Conservation (phyloP, 2,113 vertebrate genomes). For the Passer montanus region DNA sequence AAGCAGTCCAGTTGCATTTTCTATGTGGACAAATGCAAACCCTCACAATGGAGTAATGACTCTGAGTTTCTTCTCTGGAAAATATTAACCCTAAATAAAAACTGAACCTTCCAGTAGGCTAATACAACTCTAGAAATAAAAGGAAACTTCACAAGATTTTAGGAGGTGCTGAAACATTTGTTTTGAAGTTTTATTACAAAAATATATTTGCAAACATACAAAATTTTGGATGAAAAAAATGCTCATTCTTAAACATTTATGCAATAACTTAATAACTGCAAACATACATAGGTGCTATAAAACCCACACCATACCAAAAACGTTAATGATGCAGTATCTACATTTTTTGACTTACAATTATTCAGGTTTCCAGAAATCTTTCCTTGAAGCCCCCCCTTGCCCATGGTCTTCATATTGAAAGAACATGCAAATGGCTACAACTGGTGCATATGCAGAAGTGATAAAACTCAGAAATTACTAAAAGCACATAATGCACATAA, state of each 20-base stretch:
- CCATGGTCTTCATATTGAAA: not conserved
- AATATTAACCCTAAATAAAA: not conserved
- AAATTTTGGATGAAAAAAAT: constrained; percentile 83
- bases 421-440: constrained; percentile 44
- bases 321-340: constrained; percentile 70
- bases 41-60: not conserved
- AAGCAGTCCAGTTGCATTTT: not conserved
- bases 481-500: constrained; percentile 31
- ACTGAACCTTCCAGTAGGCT: not conserved
- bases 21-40: not conserved
- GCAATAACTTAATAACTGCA: constrained; percentile 84
- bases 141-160: constrained; percentile 29
- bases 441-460: constrained; percentile 37
- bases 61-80: not conserved
- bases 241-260: constrained; percentile 79
- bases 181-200: constrained; percentile 86
- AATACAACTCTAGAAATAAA: constrained; percentile 7
- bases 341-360: constrained; percentile 42
- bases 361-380: constrained; percentile 19
- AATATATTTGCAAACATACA: constrained; percentile 86
- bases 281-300: constrained; percentile 80
- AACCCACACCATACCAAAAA: constrained; percentile 75
- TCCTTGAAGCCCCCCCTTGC: constrained; percentile 2
- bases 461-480: constrained; percentile 51
- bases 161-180: constrained; percentile 77